A percentile compares a stretch with the other conserved stretches of the same genome.
These are phyloP conservation scores for Caenorhabditis virilis DNA, from an alignment of 2,888 invertebrate species.

Conservation along the genomic window DNA sequence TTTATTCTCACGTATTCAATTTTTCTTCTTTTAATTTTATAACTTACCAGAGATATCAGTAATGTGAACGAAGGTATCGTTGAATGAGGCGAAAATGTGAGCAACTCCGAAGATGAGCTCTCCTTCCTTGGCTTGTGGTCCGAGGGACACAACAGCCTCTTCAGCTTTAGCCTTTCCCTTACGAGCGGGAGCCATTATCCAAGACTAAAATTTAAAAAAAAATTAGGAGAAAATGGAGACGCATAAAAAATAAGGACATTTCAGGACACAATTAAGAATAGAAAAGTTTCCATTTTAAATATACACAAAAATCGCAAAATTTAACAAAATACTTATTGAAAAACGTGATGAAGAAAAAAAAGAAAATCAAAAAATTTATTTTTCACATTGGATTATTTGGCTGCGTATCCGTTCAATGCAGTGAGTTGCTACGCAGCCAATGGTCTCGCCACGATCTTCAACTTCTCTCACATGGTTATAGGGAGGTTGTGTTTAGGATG, in stretches of 20 bases:
- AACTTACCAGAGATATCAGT: constrained; percentile 94
- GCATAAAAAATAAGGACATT: background rate
- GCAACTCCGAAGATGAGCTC: constrained; percentile 98
- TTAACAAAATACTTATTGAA: background rate
- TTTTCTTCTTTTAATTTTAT: background rate
- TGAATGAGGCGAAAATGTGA: constrained; percentile 99
- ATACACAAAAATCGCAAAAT: background rate
- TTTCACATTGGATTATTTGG: constrained; percentile 2
- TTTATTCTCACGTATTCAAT: background rate
- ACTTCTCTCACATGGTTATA: constrained; percentile 16
- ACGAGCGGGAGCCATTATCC: constrained; percentile 82
- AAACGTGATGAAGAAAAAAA: constrained; percentile 5
- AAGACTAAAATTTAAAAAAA: constrained; percentile 42
- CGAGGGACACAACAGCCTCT: constrained; percentile 86
- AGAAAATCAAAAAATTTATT: constrained; percentile 18
- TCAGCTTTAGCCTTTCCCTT: constrained; percentile 96
- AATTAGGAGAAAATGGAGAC: background rate
- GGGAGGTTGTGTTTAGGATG: constrained; percentile 21
- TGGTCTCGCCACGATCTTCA: constrained; percentile 32
- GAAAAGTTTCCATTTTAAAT: background rate
- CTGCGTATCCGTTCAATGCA: constrained; percentile 20
- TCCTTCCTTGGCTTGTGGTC: constrained; percentile 76
- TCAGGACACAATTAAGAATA: background rate
- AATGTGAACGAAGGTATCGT: constrained; percentile 99
- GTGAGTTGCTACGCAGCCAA: constrained; percentile 32